Evolutionary conservation across 2,113 vertebrate species (phyloP).

Genomic region (Phocoena sinus): DNA sequence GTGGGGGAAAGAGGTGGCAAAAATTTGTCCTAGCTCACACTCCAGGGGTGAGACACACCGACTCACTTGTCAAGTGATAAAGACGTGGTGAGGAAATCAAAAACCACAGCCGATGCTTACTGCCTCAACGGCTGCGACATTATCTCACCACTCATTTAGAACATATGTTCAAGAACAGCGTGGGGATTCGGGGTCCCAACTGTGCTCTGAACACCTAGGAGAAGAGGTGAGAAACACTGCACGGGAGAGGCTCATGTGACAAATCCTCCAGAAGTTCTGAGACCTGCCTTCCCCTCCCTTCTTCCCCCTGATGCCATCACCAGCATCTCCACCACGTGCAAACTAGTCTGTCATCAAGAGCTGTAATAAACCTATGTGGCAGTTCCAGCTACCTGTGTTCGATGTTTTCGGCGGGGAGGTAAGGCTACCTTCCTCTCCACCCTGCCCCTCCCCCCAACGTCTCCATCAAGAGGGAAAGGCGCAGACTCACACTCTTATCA

Average conservation of each 20-base stretch:
- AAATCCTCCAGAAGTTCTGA: background rate
- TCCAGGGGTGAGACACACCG: constrained; percentile 29
- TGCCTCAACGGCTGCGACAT: constrained; percentile 1
- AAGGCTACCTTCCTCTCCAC: background rate
- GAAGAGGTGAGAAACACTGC: background rate
- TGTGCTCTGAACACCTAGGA: background rate
- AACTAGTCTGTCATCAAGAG: background rate
- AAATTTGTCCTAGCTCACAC: constrained; percentile 63
- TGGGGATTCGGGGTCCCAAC: background rate
- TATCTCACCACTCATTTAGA: constrained; percentile 8
- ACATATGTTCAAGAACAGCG: constrained; percentile 19
- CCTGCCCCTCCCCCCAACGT: background rate
- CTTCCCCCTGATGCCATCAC: background rate
- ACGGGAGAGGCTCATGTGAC: background rate
- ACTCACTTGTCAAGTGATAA: constrained; percentile 1
- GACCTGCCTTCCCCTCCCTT: background rate
- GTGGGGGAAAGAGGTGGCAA: constrained; percentile 69
- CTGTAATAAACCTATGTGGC: background rate
- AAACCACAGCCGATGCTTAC: background rate
- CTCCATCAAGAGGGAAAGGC: constrained; percentile 54
- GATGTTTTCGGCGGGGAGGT: background rate
- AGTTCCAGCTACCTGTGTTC: constrained; percentile 5
- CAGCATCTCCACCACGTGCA: background rate
- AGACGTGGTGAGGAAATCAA: constrained; percentile 31
- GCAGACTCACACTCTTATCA: constrained; percentile 53